Conservation (phyloP, 2,888 invertebrate genomes). For the Peribatodes rhomboidaria region DNA sequence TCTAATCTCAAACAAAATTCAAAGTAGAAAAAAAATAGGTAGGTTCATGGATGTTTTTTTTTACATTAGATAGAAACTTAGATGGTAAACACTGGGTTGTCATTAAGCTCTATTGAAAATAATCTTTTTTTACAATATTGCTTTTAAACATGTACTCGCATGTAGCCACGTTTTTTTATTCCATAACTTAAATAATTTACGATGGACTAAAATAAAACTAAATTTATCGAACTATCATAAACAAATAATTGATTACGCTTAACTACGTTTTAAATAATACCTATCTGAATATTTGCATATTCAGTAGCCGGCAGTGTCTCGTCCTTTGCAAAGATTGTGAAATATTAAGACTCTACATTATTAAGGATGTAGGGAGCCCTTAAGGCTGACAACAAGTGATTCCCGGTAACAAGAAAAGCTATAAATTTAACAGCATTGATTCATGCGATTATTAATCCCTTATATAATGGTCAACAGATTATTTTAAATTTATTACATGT, state of each 20-base stretch:
- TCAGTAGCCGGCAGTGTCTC: constrained; percentile 16
- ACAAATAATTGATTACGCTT: constrained; percentile 14
- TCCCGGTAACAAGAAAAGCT: constrained; percentile 53
- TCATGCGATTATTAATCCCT: constrained; percentile 54
- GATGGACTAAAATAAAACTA: background rate
- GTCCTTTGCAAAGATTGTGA: constrained; percentile 40
- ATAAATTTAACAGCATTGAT: constrained; percentile 58
- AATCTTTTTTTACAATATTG: too few species aligned
- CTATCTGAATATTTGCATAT: constrained; percentile 17
- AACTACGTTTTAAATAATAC: constrained; percentile 24
- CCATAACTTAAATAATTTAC: too few species aligned
- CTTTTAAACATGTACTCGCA: too few species aligned
- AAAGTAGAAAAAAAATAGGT: too few species aligned
- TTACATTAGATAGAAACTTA: too few species aligned
- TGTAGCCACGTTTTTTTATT: too few species aligned
- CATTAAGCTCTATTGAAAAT: too few species aligned
- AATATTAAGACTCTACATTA: constrained; percentile 34
- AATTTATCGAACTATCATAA: constrained; percentile 8
- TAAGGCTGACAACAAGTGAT: constrained; percentile 44
- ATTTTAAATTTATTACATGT: constrained; percentile 39
- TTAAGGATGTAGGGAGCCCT: constrained; percentile 37
- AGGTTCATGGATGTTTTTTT: too few species aligned
- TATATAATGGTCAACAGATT: constrained; percentile 36
- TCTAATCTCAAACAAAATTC: too few species aligned
- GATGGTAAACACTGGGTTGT: too few species aligned